Base-by-base conservation (phyloP, 2,888 invertebrate genomes). In the Scrobipalpa costella region DNA sequence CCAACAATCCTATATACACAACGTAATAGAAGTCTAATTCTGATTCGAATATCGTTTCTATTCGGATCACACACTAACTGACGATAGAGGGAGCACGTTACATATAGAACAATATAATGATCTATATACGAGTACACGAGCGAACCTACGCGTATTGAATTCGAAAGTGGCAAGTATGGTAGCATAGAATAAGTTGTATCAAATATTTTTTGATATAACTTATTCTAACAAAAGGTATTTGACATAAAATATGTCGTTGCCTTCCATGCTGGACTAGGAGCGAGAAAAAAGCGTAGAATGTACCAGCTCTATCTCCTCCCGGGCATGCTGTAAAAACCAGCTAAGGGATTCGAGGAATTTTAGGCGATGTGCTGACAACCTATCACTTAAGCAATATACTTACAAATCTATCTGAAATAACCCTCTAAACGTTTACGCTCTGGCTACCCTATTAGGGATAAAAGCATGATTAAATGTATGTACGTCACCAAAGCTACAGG, bases 61-160 rank as follows among this genome's bases (percentile, higher is more conserved):
- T 64, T 36, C 66, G 5, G 27, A 36, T 55, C 79, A 77, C 72
- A 65, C 57, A 73, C 68, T 71, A 80, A 77, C 76, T 81, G 83
- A 79, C 88, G 85, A 83, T 83, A 83, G 77, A 79, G 84, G 80
- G 85, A 85, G 86, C 83, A 83, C 83, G 80, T 82, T 85, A 84
- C 85, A 84, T 86, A 83, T 83, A 80, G 83, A 84, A 85, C 88
- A 85, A 87, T 88, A 85, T 85, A 86, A 86, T 90, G 90, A 91
- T 91, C 90, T 91, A 91, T 90, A 91, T 91, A 91, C 89, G 90
- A 85, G 86, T 87, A 91, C 90, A 90, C 90, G 90, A 89, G 90
- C 86, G 81, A 59, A 57, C 70, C 67, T 72, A 67, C 76, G 81
- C 73, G 76, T 78, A 77, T 80, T 79, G 90, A 88, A 90, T 90